These are phyloP conservation scores for Drosophila mayri DNA, from an alignment of 1,140 invertebrate genomes.

Conservation along the genomic window DNA sequence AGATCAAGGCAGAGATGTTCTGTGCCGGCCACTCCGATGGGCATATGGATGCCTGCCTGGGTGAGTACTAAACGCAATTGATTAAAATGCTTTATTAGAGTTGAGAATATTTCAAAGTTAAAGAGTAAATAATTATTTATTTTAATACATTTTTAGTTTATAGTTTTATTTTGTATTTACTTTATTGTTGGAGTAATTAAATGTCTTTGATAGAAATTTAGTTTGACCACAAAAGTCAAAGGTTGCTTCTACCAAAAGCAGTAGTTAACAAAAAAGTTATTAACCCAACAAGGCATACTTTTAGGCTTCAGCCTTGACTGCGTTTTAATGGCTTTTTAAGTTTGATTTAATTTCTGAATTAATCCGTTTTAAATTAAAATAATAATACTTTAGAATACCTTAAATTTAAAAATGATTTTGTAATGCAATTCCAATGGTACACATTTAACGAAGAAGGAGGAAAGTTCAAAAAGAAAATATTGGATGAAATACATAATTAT, in stretches of 20 bases:
- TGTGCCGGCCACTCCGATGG: slow-evolving; percentile 94
- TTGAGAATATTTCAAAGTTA: too few relatives aligned
- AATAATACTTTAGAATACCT: too few relatives aligned
- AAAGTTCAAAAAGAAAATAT: background rate
- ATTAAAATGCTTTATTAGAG: too few relatives aligned
- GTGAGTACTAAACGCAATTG: slow-evolving; percentile 77
- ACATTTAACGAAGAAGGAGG: too few relatives aligned
- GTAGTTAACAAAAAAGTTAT: background rate
- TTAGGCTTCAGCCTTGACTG: slow-evolving; percentile 13
- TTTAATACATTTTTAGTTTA: background rate
- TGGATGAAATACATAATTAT: background rate
- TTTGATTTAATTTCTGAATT: too few relatives aligned
- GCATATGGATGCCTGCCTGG: slow-evolving; percentile 92
- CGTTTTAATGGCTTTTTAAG: too few relatives aligned
- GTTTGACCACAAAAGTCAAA: background rate
- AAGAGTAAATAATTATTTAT: background rate
- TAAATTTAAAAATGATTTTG: background rate
- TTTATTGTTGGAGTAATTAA: too few relatives aligned
- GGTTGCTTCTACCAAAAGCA: background rate
- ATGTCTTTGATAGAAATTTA: background rate
- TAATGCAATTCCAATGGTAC: accelerated
- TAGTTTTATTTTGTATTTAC: too few relatives aligned
- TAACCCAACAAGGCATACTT: slow-evolving; percentile 1
- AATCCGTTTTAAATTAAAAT: too few relatives aligned
- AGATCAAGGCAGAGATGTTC: slow-evolving; percentile 91